These are phyloP conservation scores for Melospiza georgiana DNA, from an alignment of 2,113 vertebrate species.

Conservation along the genomic window DNA sequence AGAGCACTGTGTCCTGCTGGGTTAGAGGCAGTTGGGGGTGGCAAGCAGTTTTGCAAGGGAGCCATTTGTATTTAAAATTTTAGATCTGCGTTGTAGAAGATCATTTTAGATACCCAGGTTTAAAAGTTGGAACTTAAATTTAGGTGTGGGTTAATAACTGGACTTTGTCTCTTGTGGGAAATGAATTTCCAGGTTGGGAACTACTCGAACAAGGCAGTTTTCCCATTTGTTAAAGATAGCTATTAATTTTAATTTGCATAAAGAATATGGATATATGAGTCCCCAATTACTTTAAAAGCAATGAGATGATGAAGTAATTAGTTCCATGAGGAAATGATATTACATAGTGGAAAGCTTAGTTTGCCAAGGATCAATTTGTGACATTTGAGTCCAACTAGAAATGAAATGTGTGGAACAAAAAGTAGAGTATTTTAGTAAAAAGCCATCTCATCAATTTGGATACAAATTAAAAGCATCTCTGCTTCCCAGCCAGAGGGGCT, in stretches of 20 bases:
- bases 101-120: not conserved
- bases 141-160: not conserved
- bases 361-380: conserved; percentile 72
- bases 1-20: not conserved
- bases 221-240: conserved; percentile 32
- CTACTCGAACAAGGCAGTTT: not conserved
- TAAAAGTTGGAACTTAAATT: not conserved
- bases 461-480: not conserved
- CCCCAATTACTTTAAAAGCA: conserved; percentile 76
- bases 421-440: conserved; percentile 12
- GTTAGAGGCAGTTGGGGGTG: not conserved
- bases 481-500: not conserved
- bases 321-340: conserved; percentile 42
- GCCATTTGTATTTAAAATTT: not conserved
- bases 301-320: conserved; percentile 61
- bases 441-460: conserved; percentile 6
- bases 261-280: conserved; percentile 58
- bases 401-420: conserved; percentile 1
- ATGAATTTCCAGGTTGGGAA: not conserved
- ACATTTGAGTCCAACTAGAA: conserved; percentile 43
- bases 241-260: conserved; percentile 72
- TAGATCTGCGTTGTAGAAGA: not conserved
- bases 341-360: conserved; percentile 46
- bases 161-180: not conserved
- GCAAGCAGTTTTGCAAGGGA: not conserved